Percentiles rank a stretch among this genome's conserved stretches.
phyloP scores from a whole-genome alignment of 2,113 vertebrate species.

The Sander lucioperca region DNA sequence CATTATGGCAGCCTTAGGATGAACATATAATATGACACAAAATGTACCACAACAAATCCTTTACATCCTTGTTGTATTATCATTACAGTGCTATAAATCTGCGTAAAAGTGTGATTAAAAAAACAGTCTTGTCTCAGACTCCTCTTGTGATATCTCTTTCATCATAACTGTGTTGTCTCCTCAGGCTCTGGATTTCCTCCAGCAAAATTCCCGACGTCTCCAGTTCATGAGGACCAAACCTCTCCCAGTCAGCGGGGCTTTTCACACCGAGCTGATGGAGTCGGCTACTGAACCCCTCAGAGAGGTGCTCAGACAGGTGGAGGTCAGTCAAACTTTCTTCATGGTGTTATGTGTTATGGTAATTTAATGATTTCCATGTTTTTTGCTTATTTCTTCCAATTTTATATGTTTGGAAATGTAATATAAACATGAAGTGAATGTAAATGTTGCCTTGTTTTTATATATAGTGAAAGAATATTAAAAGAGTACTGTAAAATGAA shows the following conservation, averaged over 20 bases:
- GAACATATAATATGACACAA: neutral
- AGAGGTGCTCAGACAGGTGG: conserved; percentile 83
- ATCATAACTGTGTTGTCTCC: neutral
- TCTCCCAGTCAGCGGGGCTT: conserved; percentile 92
- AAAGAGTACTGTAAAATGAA: neutral
- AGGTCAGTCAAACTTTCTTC: conserved; percentile 57
- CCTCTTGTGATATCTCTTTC: neutral
- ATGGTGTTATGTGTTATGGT: neutral
- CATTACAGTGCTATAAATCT: neutral
- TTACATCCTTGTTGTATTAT: neutral
- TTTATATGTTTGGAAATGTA: neutral
- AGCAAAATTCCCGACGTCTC: conserved; percentile 86
- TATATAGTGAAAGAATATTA: neutral
- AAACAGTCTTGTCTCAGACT: no score
- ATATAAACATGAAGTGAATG: no score
- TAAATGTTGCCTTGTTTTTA: neutral
- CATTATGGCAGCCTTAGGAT: neutral
- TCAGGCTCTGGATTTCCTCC: conserved; percentile 93
- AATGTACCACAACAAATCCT: neutral
- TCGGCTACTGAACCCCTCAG: conserved; percentile 85
- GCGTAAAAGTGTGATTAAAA: neutral
- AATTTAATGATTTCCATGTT: neutral
- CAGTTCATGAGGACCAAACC: conserved; percentile 85
- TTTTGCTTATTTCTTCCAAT: neutral
- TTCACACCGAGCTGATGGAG: conserved; percentile 93